Evolutionary conservation across 2,888 invertebrate genomes (phyloP).

Genomic region (Unio pictorum): DNA sequence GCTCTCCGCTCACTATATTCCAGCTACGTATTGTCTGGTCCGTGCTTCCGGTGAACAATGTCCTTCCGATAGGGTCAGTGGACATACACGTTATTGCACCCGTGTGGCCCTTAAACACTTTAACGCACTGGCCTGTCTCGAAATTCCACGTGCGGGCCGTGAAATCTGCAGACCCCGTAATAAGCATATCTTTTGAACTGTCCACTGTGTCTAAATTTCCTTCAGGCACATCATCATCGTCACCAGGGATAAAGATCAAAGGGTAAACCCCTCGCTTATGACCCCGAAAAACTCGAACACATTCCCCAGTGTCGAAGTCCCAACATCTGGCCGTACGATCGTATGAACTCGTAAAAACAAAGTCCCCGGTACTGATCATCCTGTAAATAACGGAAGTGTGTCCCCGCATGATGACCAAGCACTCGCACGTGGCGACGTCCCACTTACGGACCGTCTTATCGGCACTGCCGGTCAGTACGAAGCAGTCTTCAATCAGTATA

Average conservation of each 20-base stretch:
- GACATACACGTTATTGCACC: conserved; percentile 73
- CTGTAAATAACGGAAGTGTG: conserved; percentile 73
- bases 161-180: conserved; percentile 71
- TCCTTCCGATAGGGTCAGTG: conserved; percentile 69
- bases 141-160: conserved; percentile 71
- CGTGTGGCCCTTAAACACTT: conserved; percentile 71
- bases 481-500: conserved; percentile 72
- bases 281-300: conserved; percentile 71
- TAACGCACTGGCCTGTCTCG: conserved; percentile 69
- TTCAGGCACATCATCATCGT: conserved; percentile 61
- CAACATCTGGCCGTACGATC: conserved; percentile 71
- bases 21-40: conserved; percentile 73
- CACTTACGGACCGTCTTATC: conserved; percentile 74
- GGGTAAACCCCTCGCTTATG: conserved; percentile 74
- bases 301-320: conserved; percentile 73
- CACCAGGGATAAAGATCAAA: conserved; percentile 72
- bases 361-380: conserved; percentile 72
- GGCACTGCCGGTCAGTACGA: conserved; percentile 73
- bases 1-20: conserved; percentile 71
- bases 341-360: conserved; percentile 70
- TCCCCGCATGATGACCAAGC: conserved; percentile 71
- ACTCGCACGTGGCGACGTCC: conserved; percentile 74
- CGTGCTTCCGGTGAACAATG: conserved; percentile 73
- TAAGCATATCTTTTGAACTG: conserved; percentile 65
- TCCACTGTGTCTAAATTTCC: conserved; percentile 58